A percentile compares a stretch with the other conserved stretches of the same genome.
These are phyloP conservation scores for Craterocephalus amniculus DNA, from an alignment of 2,797 vertebrate genomes.

Conservation along the genomic window DNA sequence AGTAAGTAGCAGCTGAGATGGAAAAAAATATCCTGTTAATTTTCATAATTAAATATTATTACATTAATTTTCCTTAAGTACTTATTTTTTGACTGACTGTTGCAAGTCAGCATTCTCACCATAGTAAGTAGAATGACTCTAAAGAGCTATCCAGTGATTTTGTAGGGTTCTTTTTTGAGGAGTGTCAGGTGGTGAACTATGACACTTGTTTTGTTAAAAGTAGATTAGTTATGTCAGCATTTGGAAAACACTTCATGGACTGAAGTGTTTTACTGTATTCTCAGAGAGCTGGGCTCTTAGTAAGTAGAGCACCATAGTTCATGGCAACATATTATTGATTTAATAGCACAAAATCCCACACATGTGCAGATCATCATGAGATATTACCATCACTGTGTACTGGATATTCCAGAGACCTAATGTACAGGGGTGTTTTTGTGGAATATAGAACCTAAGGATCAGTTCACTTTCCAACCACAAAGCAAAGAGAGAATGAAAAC, in stretches of 20 bases:
- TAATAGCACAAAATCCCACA: neutral
- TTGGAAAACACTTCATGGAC: constrained; percentile 52
- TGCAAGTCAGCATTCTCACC: neutral
- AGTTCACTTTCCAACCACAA: neutral
- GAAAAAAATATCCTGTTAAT: neutral
- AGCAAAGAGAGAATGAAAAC: neutral
- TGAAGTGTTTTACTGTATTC: constrained; percentile 49
- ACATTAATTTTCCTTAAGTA: neutral
- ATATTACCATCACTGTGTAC: neutral
- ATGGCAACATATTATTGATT: constrained; percentile 9
- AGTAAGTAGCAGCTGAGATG: neutral
- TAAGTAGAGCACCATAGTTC: constrained; percentile 31
- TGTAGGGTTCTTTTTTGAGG: constrained; percentile 40
- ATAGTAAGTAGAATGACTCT: constrained; percentile 9
- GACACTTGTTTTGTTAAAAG: constrained; percentile 50
- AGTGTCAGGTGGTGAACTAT: constrained; percentile 39
- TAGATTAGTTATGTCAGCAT: constrained; percentile 55
- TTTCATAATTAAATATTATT: neutral
- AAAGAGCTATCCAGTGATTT: constrained; percentile 36
- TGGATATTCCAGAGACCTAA: no score
- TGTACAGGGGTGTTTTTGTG: no score
- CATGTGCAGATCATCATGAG: neutral
- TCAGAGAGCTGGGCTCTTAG: constrained; percentile 11
- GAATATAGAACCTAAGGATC: neutral
- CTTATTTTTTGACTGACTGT: constrained; percentile 3